Evolutionary conservation across 2,888 invertebrate genomes (phyloP).

Genomic region (Gisinianus flammeolus): DNA sequence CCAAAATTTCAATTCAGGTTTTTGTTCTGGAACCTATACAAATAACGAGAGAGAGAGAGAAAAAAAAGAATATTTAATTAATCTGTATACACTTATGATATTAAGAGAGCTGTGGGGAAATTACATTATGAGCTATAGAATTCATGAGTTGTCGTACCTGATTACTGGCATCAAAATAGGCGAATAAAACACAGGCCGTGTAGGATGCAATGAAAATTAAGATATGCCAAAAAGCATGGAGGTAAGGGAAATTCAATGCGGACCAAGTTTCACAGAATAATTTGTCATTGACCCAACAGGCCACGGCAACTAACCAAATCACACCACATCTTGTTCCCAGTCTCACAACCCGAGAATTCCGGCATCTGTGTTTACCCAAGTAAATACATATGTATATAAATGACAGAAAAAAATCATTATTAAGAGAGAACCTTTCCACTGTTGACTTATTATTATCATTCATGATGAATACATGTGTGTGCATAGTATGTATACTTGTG

Average conservation of each 20-base stretch:
- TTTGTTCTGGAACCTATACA: slow-evolving; percentile 67
- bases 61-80: too few species aligned
- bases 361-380: slow-evolving; percentile 58
- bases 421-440: too few species aligned
- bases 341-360: slow-evolving; percentile 72
- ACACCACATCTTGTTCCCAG: slow-evolving; percentile 74
- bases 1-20: slow-evolving; percentile 76
- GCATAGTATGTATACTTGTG: too few species aligned
- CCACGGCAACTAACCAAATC: slow-evolving; percentile 73
- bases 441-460: too few species aligned
- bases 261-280: slow-evolving; percentile 81
- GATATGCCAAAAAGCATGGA: slow-evolving; percentile 83
- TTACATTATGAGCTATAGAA: too few species aligned
- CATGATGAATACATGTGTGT: too few species aligned
- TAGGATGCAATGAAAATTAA: slow-evolving; percentile 81
- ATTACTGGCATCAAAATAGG: slow-evolving; percentile 77
- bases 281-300: slow-evolving; percentile 79
- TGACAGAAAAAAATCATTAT: background rate
- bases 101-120: too few species aligned
- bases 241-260: slow-evolving; percentile 77
- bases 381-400: background rate
- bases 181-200: slow-evolving; percentile 76
- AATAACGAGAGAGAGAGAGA: background rate
- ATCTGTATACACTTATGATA: too few species aligned
- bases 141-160: too few species aligned